Conservation (phyloP, 2,797 vertebrate genomes). For the Pseudotriccus pelzelni region DNA sequence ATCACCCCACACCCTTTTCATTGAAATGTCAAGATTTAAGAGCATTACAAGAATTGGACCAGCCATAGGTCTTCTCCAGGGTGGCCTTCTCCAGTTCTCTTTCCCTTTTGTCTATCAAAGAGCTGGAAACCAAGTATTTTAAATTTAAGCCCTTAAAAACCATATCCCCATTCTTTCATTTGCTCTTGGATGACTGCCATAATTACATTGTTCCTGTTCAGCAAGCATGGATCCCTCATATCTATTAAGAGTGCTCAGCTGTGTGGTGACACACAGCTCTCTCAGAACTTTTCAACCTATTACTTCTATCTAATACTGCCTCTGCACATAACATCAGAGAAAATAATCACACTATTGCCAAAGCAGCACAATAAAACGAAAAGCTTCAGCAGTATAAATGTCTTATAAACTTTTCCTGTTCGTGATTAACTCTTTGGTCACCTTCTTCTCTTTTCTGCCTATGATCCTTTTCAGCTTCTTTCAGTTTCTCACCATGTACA, state of each 20-base stretch:
- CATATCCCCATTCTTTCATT: not conserved
- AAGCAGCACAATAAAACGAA: not conserved
- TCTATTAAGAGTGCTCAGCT: not conserved
- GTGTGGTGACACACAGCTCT: not conserved
- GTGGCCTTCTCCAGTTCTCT: not conserved
- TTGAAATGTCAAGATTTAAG: not conserved
- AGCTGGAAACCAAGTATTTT: not conserved
- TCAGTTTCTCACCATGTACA: not conserved
- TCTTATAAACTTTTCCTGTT: not conserved
- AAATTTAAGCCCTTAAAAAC: not conserved
- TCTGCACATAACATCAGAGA: not conserved
- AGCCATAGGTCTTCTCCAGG: not conserved
- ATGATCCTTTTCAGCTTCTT: not conserved
- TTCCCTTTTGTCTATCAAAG: not conserved
- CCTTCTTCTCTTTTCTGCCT: not conserved
- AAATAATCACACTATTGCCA: not conserved
- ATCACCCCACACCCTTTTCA: not conserved
- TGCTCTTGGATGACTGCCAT: slow-evolving; percentile 11
- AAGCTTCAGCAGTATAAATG: not conserved
- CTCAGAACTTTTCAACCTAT: not conserved
- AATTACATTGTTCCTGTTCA: not conserved
- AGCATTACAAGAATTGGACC: not conserved
- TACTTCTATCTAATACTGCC: not conserved
- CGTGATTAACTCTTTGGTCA: not conserved
- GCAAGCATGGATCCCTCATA: not conserved